These are phyloP conservation scores for Poecilia picta DNA, from an alignment of 2,797 vertebrate species.

Conservation along the genomic window DNA sequence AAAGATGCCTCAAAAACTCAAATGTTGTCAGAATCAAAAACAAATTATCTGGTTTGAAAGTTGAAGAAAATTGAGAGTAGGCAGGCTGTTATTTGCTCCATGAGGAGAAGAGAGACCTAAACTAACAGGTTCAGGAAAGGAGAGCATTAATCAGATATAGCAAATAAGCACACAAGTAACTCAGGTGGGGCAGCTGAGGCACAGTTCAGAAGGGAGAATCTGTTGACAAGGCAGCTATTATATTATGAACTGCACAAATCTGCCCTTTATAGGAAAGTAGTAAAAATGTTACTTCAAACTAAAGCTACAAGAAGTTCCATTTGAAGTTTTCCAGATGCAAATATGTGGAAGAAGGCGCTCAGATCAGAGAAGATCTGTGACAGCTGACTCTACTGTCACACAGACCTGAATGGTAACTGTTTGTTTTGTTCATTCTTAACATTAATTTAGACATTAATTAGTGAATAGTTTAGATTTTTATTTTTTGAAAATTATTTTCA, in stretches of 20 bases:
- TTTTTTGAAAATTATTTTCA: too few species aligned
- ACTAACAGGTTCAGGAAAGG: slow-evolving; percentile 22
- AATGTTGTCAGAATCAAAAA: slow-evolving; percentile 6
- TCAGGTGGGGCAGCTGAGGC: not conserved
- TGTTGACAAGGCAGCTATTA: not conserved
- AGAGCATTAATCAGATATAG: not conserved
- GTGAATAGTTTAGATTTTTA: too few species aligned
- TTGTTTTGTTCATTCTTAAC: too few species aligned
- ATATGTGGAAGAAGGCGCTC: not conserved
- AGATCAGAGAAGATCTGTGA: too few species aligned
- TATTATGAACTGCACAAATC: not conserved
- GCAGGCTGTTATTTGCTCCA: slow-evolving; percentile 6
- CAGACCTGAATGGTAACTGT: too few species aligned
- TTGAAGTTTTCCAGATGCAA: not conserved
- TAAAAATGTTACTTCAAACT: not conserved
- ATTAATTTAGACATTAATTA: too few species aligned
- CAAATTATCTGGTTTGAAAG: not conserved
- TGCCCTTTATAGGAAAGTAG: not conserved
- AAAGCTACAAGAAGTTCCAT: not conserved
- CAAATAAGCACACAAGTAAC: not conserved
- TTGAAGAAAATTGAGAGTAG: slow-evolving; percentile 27
- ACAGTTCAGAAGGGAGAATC: not conserved
- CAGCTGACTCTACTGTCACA: too few species aligned
- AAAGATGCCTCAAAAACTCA: slow-evolving; percentile 2
- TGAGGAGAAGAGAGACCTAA: slow-evolving; percentile 17